A percentile compares a stretch with the other conserved stretches of the same genome.
These are phyloP conservation scores for Drosophila ezoana DNA, from an alignment of 2,888 invertebrate genomes.

Conservation along the genomic window DNA sequence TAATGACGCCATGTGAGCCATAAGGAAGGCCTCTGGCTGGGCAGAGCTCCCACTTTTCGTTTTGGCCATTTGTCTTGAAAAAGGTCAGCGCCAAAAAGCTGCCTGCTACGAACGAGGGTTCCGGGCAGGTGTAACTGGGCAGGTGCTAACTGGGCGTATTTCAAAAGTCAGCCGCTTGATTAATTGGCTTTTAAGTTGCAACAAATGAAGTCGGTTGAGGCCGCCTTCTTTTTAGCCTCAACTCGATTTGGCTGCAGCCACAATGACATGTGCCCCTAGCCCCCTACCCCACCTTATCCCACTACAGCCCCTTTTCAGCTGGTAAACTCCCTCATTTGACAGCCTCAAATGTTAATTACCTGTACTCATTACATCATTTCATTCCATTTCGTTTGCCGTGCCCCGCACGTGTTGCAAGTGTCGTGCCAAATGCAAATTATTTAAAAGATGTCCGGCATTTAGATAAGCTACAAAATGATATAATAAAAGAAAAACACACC, in stretches of 20 bases:
- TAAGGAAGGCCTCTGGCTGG: constrained; percentile 18
- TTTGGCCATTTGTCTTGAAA: constrained; percentile 52
- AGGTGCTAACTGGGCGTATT: constrained; percentile 59
- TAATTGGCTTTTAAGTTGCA: constrained; percentile 78
- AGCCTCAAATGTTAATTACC: constrained; percentile 67
- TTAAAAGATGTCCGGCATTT: constrained; percentile 23
- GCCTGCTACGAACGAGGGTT: background rate
- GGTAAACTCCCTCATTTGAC: background rate
- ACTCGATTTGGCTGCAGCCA: constrained; percentile 5
- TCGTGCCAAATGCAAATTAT: constrained; percentile 48
- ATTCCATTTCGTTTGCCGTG: constrained; percentile 33
- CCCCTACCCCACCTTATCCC: background rate
- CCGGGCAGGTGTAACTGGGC: background rate
- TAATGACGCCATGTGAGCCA: constrained; percentile 69
- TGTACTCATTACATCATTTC: constrained; percentile 64
- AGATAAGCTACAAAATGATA: constrained; percentile 47
- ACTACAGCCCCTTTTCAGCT: background rate
- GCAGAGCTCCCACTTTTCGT: constrained; percentile 12
- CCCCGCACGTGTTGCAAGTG: constrained; percentile 34
- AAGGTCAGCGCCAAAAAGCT: constrained; percentile 64
- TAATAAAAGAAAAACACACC: constrained; percentile 33
- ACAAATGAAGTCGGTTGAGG: constrained; percentile 60
- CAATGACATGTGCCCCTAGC: constrained; percentile 44
- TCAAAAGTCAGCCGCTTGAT: constrained; percentile 71
- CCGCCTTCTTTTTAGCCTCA: constrained; percentile 32